These are phyloP conservation scores for Zapornia atra DNA, from an alignment of 2,113 vertebrate species.

Conservation along the genomic window DNA sequence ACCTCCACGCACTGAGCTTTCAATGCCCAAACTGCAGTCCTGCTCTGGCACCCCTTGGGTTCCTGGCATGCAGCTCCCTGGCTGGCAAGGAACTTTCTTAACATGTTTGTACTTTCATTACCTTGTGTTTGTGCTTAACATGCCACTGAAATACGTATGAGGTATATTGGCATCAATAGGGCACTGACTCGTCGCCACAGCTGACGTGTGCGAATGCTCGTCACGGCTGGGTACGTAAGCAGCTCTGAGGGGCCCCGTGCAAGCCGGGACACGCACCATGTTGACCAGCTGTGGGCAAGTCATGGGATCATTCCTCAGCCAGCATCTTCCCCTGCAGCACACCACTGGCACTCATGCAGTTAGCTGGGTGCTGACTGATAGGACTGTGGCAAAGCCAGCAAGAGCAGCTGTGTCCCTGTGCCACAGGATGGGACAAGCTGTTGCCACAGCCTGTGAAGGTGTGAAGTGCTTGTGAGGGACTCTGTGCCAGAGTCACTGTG, in stretches of 20 bases:
- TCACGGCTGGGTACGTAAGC: rapidly evolving
- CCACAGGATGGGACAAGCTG: not conserved
- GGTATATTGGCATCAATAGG: not conserved
- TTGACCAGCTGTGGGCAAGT: not conserved
- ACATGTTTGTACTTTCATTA: not conserved
- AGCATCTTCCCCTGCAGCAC: not conserved
- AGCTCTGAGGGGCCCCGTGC: not conserved
- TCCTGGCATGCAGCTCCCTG: not conserved
- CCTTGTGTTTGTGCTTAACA: not conserved
- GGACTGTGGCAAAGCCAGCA: not conserved
- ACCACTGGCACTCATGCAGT: not conserved
- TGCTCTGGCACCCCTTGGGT: not conserved
- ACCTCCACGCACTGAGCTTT: not conserved
- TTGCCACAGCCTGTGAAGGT: not conserved
- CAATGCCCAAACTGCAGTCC: not conserved
- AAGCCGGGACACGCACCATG: not conserved
- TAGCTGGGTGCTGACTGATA: rapidly evolving
- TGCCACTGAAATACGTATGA: not conserved
- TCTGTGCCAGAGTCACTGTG: not conserved
- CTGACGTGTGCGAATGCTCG: not conserved
- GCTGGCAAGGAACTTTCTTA: not conserved
- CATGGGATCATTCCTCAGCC: not conserved
- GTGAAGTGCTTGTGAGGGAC: not conserved
- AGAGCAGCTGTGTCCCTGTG: not conserved
- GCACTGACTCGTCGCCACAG: not conserved